These are phyloP conservation scores for Orthonevra nobilis DNA, from an alignment of 2,888 invertebrate species.

Conservation along the genomic window DNA sequence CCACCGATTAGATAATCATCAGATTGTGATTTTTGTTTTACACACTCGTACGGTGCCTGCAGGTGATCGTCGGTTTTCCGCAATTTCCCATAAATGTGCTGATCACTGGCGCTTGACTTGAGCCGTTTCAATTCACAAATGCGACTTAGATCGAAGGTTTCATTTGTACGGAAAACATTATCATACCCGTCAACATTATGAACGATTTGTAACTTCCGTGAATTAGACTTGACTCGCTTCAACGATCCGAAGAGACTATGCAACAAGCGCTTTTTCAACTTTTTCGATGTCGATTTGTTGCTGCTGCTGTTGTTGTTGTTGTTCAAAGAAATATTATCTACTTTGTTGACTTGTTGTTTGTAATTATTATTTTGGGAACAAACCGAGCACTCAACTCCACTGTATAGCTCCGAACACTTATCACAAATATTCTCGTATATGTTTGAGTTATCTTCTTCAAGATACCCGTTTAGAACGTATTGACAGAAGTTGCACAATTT, in stretches of 20 bases:
- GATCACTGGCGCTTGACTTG: constrained; percentile 76
- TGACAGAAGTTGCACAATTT: constrained; percentile 78
- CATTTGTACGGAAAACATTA: constrained; percentile 77
- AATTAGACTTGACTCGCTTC: constrained; percentile 69
- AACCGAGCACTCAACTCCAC: constrained; percentile 74
- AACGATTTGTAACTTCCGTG: constrained; percentile 72
- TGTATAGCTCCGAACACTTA: constrained; percentile 76
- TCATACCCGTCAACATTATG: constrained; percentile 78
- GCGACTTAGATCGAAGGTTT: constrained; percentile 78
- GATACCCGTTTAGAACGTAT: constrained; percentile 76
- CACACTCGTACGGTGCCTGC: constrained; percentile 24
- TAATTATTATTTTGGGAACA: constrained; percentile 56
- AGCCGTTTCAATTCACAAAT: constrained; percentile 77
- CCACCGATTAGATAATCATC: constrained; percentile 59
- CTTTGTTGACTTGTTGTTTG: constrained; percentile 36
- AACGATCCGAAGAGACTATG: constrained; percentile 75
- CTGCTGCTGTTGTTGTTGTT: constrained; percentile 15
- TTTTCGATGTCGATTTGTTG: constrained; percentile 35
- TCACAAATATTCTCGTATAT: constrained; percentile 79
- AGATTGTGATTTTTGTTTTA: constrained; percentile 67
- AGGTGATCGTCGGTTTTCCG: constrained; percentile 69
- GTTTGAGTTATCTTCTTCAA: constrained; percentile 70
- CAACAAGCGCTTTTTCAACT: constrained; percentile 72
- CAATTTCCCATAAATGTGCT: constrained; percentile 78
- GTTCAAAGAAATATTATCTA: constrained; percentile 23